Percentiles rank a stretch among this genome's conserved stretches.
Evolutionary conservation across 2,797 vertebrate species (phyloP).

Genomic region (Sebastes umbrosus): DNA sequence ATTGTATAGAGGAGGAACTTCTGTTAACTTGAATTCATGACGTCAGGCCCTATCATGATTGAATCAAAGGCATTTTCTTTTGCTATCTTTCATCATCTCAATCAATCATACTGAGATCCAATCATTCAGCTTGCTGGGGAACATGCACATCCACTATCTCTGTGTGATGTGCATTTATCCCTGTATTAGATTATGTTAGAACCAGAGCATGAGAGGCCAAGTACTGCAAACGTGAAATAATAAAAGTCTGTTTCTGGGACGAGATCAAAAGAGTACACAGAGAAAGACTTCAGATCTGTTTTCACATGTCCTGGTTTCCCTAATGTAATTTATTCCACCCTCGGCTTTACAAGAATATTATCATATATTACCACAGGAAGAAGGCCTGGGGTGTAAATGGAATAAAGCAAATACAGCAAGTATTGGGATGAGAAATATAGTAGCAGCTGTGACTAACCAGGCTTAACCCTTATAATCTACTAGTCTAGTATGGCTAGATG

Average conservation of each 20-base stretch:
- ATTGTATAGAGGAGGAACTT: background rate
- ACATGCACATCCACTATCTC: background rate
- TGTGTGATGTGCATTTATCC: background rate
- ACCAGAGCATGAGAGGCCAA: background rate
- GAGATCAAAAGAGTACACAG: slow-evolving; percentile 36
- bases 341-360: slow-evolving; percentile 28
- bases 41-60: background rate
- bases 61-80: background rate
- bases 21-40: background rate
- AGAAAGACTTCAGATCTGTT: slow-evolving; percentile 31
- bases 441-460: background rate
- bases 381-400: slow-evolving; percentile 1
- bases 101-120: background rate
- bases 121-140: background rate
- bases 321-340: slow-evolving; percentile 54
- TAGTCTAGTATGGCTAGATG: background rate
- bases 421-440: background rate
- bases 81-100: background rate
- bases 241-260: slow-evolving; percentile 49
- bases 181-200: background rate
- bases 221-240: background rate
- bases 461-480: background rate
- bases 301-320: slow-evolving; percentile 31
- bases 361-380: slow-evolving; percentile 29
- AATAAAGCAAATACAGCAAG: slow-evolving; percentile 21